Percentiles rank a stretch among this genome's conserved stretches.
phyloP scores from a whole-genome alignment of 2,888 invertebrate species.

The Orchesella flavescens region DNA sequence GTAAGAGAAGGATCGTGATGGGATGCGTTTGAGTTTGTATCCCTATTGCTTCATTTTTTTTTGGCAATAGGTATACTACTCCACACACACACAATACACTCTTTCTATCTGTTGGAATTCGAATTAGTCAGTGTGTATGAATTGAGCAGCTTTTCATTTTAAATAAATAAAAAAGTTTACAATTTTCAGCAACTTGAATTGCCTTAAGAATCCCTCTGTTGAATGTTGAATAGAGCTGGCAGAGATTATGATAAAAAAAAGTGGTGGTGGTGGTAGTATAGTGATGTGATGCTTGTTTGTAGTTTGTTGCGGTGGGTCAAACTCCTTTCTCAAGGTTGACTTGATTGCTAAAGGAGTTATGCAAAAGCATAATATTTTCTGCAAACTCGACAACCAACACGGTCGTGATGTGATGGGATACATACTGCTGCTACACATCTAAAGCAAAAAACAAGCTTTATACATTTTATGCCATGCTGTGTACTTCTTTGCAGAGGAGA shows the following conservation, averaged over 20 bases:
- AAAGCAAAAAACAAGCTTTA: conserved; percentile 1
- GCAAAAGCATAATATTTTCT: conserved; percentile 59
- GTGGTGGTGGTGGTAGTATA: conserved; percentile 13
- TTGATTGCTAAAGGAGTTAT: conserved; percentile 63
- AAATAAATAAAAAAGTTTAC: background rate
- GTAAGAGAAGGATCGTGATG: background rate
- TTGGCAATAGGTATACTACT: background rate
- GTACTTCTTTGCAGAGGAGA: background rate
- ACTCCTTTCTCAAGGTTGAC: conserved; percentile 72
- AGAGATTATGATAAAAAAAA: conserved; percentile 30
- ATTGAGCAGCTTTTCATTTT: conserved; percentile 27
- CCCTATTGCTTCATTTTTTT: too few relatives aligned
- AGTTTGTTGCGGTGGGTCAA: conserved; percentile 70
- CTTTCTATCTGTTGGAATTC: background rate
- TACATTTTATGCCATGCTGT: background rate
- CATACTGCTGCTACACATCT: background rate
- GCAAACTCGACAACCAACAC: conserved; percentile 50
- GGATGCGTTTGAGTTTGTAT: background rate
- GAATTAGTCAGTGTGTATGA: conserved; percentile 4
- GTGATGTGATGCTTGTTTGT: conserved; percentile 3
- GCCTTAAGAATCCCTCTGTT: conserved; percentile 18
- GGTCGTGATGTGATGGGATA: background rate
- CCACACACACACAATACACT: background rate
- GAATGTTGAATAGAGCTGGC: conserved; percentile 9
- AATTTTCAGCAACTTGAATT: background rate